Conservation (phyloP, 2,797 vertebrate species). For the Clarias fuscus region DNA sequence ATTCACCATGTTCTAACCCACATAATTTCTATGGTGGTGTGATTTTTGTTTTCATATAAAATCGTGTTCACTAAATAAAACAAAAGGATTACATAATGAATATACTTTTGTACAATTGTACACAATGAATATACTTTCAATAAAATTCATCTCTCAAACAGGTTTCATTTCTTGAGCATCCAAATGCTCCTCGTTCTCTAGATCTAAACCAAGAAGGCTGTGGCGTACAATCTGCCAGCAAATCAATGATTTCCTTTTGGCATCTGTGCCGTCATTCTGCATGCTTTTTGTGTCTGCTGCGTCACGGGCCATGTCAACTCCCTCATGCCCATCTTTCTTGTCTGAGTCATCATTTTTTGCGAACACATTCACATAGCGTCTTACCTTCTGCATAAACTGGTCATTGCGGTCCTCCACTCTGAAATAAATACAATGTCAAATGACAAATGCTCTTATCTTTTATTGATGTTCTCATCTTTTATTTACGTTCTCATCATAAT, state of each 20-base stretch:
- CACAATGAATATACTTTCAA: constrained; percentile 1
- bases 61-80: constrained; percentile 23
- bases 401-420: constrained; percentile 77
- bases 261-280: background rate
- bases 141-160: constrained; percentile 55
- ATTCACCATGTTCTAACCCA: background rate
- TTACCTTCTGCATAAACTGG: constrained; percentile 70
- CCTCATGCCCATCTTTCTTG: constrained; percentile 57
- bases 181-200: constrained; percentile 59
- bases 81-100: constrained; percentile 19
- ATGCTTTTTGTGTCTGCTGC: background rate
- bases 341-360: constrained; percentile 61
- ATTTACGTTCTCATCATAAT: no score
- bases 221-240: constrained; percentile 73
- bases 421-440: constrained; percentile 31
- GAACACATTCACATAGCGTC: constrained; percentile 69
- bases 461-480: background rate
- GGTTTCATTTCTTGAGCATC: constrained; percentile 63
- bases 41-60: background rate
- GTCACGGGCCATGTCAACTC: constrained; percentile 48
- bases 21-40: background rate
- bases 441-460: background rate
- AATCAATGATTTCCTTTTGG: constrained; percentile 52
- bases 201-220: constrained; percentile 67
- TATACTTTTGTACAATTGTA: background rate